These are phyloP conservation scores for Cotesia vestalis DNA, from an alignment of 1,140 invertebrate genomes.

Conservation along the genomic window DNA sequence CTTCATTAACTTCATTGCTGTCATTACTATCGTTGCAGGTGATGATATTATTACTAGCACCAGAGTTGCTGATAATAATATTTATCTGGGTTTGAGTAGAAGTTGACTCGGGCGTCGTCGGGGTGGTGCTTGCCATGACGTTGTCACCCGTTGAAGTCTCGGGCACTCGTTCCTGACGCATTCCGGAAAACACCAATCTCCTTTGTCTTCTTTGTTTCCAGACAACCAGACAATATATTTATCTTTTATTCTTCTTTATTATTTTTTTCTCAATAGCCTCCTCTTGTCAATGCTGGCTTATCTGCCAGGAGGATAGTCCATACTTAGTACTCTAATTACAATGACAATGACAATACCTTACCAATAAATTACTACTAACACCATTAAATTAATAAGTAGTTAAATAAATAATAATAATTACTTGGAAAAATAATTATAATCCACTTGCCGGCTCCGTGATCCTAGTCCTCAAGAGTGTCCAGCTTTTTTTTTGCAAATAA, in stretches of 20 bases:
- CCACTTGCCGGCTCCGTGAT: no score
- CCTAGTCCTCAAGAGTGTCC: no score
- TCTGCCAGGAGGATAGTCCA: no score
- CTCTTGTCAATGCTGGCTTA: background rate
- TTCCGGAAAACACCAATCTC: slow-evolving; percentile 43
- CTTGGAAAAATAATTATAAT: no score
- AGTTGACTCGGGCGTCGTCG: slow-evolving; percentile 40
- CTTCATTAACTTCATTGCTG: slow-evolving; percentile 8
- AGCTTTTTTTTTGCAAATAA: no score
- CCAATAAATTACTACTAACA: no score
- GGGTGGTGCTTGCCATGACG: slow-evolving; percentile 41
- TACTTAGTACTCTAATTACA: no score
- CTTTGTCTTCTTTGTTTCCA: slow-evolving; percentile 12
- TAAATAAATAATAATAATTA: no score
- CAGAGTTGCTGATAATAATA: slow-evolving; percentile 41
- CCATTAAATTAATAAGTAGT: no score
- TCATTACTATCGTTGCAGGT: background rate
- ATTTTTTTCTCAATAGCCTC: background rate
- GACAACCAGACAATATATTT: background rate
- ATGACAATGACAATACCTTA: no score
- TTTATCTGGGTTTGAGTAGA: slow-evolving; percentile 9
- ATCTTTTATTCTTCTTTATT: background rate
- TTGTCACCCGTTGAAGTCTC: slow-evolving; percentile 46
- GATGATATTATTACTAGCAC: background rate
- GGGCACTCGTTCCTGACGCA: slow-evolving; percentile 59